phyloP scores from a whole-genome alignment of 1,140 invertebrate species.

The Nixonia krombeini region DNA sequence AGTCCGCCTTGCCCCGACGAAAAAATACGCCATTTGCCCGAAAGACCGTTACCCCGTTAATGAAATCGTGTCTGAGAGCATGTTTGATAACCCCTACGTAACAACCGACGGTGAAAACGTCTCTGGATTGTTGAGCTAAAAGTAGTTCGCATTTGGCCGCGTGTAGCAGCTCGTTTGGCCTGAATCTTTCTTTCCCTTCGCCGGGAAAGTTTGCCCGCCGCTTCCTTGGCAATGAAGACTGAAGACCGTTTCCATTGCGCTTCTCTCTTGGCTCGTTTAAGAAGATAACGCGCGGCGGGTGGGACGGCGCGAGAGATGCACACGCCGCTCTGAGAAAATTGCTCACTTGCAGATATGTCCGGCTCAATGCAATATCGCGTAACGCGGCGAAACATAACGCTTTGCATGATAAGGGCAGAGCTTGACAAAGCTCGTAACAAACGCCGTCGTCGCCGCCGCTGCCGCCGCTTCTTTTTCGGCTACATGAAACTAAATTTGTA shows the following conservation, averaged over 20 bases:
- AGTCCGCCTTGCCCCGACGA: too few relatives aligned
- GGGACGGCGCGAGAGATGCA: constrained; percentile 28
- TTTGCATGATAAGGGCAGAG: constrained; percentile 26
- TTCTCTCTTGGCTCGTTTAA: constrained; percentile 25
- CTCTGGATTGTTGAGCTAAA: too few relatives aligned
- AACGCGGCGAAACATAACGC: constrained; percentile 33
- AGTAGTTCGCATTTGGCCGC: too few relatives aligned
- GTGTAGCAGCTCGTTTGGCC: too few relatives aligned
- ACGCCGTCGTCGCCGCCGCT: not conserved
- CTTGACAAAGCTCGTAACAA: not conserved
- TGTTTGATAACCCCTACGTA: too few relatives aligned
- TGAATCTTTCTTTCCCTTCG: too few relatives aligned
- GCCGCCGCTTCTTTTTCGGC: not conserved
- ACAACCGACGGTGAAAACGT: too few relatives aligned
- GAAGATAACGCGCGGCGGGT: constrained; percentile 39
- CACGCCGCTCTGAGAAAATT: constrained; percentile 50
- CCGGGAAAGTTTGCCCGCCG: too few relatives aligned
- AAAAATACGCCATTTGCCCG: not conserved
- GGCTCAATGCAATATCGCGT: constrained; percentile 21
- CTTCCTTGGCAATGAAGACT: not conserved
- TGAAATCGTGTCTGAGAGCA: too few relatives aligned
- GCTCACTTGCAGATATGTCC: constrained; percentile 22
- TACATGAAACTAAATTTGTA: not conserved
- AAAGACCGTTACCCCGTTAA: too few relatives aligned
- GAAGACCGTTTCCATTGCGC: constrained; percentile 19